These are phyloP conservation scores for Rosalia funebris DNA, from an alignment of 2,888 invertebrate species.

Conservation along the genomic window DNA sequence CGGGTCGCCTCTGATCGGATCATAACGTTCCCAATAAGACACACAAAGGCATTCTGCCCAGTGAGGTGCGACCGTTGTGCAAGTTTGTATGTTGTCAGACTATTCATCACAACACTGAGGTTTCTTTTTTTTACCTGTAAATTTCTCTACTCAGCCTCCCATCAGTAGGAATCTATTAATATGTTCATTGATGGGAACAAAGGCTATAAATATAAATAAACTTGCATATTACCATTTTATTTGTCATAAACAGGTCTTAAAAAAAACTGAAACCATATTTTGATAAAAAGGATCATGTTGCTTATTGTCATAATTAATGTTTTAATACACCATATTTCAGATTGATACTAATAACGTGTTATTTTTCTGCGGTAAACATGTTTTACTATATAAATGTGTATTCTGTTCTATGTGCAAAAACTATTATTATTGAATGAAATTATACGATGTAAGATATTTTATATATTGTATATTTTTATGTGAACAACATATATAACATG, in stretches of 20 bases:
- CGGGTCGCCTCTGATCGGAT: background rate
- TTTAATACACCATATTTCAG: too few species aligned
- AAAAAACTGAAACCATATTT: background rate
- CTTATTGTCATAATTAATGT: too few species aligned
- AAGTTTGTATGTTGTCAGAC: slow-evolving; percentile 18
- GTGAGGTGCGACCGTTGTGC: slow-evolving; percentile 22
- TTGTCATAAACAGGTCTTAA: slow-evolving; percentile 10
- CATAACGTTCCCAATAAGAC: slow-evolving; percentile 23
- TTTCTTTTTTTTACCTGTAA: slow-evolving; percentile 1
- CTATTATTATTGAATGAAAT: too few species aligned
- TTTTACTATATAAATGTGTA: too few species aligned
- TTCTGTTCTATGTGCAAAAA: too few species aligned
- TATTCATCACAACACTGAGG: slow-evolving; percentile 20
- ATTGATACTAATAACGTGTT: too few species aligned
- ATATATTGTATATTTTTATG: too few species aligned
- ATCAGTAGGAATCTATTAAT: slow-evolving; percentile 15
- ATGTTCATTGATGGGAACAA: slow-evolving; percentile 12
- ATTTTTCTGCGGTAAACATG: too few species aligned
- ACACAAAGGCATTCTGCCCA: slow-evolving; percentile 16
- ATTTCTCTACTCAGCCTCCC: slow-evolving; percentile 5
- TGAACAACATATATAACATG: too few species aligned
- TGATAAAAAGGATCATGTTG: background rate
- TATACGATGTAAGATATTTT: too few species aligned
- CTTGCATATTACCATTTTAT: slow-evolving; percentile 14
- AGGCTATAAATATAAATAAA: slow-evolving; percentile 14